These are phyloP conservation scores for Tychaedon coryphoeus DNA, from an alignment of 2,113 vertebrate species.

Conservation along the genomic window DNA sequence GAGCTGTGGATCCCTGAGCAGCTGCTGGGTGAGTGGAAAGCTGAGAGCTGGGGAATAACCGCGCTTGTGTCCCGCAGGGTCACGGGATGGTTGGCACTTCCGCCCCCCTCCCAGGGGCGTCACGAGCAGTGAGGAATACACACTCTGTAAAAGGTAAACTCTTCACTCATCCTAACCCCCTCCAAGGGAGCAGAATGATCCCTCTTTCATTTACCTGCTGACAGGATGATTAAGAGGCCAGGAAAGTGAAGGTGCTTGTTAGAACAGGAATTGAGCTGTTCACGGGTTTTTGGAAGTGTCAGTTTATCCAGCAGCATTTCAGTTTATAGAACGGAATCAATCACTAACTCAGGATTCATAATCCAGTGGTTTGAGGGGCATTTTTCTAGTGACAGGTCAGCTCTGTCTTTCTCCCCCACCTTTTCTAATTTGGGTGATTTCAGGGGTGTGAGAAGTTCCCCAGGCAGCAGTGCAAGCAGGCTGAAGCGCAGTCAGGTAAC, in stretches of 20 bases:
- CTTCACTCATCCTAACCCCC: neutral
- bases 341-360: neutral
- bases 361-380: neutral
- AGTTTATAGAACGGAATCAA: neutral
- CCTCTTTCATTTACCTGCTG: neutral
- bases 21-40: neutral
- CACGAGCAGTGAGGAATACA: slow-evolving; percentile 98
- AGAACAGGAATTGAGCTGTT: neutral
- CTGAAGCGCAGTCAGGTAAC: neutral
- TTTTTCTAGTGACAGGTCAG: neutral
- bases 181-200: neutral
- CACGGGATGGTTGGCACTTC: slow-evolving; percentile 93
- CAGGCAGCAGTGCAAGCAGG: neutral
- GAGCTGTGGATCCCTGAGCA: neutral
- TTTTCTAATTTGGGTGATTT: neutral
- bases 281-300: neutral
- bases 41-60: neutral
- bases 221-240: neutral
- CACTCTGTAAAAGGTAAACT: slow-evolving; percentile 93
- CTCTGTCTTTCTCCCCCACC: neutral
- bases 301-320: neutral
- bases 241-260: neutral
- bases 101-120: slow-evolving; percentile 94
- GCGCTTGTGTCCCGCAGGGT: slow-evolving; percentile 58
- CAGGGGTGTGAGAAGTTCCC: neutral